Evolutionary conservation across 1,140 invertebrate genomes (phyloP), one percentile per base, ranked within the genome.

Genomic region (Cherax destructor): DNA sequence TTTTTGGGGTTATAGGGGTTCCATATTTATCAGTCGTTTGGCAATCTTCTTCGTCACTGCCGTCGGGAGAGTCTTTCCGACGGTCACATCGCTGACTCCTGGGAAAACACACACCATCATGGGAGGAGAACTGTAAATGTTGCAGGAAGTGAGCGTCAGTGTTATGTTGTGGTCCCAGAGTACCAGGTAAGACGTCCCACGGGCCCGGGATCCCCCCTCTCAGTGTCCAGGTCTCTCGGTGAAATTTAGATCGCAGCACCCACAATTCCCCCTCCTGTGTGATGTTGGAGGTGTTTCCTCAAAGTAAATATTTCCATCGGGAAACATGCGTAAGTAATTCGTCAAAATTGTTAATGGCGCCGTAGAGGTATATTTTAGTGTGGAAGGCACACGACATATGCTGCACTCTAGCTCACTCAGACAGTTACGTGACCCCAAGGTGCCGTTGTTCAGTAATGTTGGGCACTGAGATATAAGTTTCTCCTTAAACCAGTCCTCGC

Each of bases 51-150:
- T 89, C 87, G 41, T 83, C 87, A 11, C 87, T 89, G 3, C 21
- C 59, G 24, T 89, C 87, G 30, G 78, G 47, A 72, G 21, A 74
- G 61, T 89, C 65, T 56, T 69, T 24, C 4, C 7, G 13, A 30
- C 87, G 79, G 24, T 89, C 79, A 76, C 87, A 89, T 11, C 87
- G 47, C 65, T 89, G 61, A 56, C 87, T 89, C 50, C 49, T 1
- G 13, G 52, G 49, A 6, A 89, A 16, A 41, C 87, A 89, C n/a
- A 89, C 79, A 13, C 87, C 87, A 65, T 89, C 87, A 74, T 89
- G n/a, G n/a, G 87, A 59, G 65, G 87, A 89, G 50, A 89, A 89
- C 69, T 89, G 87, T 7, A 83, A 16, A 83, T 74, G 78, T 52
- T 56, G 52, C 87, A 89, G 3, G 80, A 69, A 3, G 87, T 74